Conservation (phyloP, 2,113 vertebrate species). For the Craseonycteris thonglongyai region DNA sequence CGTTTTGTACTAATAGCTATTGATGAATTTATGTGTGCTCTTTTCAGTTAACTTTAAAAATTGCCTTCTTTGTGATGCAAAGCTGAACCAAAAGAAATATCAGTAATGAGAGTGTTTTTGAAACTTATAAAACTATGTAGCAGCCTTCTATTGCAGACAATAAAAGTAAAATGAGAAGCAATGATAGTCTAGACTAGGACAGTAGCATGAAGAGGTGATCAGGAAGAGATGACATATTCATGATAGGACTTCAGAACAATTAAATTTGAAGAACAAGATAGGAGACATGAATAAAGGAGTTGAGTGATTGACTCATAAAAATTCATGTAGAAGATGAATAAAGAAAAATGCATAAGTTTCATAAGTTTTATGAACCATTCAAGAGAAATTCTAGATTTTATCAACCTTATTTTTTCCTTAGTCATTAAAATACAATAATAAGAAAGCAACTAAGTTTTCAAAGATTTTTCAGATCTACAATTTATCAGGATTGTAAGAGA, state of each 20-base stretch:
- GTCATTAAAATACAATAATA: neutral
- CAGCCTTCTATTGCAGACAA: neutral
- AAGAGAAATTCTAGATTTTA: neutral
- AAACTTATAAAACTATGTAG: neutral
- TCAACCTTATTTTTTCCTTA: neutral
- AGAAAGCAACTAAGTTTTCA: neutral
- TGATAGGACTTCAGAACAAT: neutral
- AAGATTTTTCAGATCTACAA: neutral
- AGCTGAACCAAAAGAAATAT: neutral
- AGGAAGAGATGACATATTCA: neutral
- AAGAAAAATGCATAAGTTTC: neutral
- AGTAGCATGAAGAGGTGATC: neutral
- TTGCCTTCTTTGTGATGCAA: neutral
- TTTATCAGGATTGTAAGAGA: neutral
- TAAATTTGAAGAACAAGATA: neutral
- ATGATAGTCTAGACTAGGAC: neutral
- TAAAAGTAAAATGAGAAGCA: neutral
- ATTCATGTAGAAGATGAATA: neutral
- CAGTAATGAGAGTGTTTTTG: neutral
- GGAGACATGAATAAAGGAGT: neutral
- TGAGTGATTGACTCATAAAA: neutral
- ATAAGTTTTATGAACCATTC: neutral
- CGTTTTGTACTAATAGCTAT: neutral
- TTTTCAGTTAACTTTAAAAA: slow-evolving; percentile 18
- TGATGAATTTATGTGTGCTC: neutral